Percentiles rank a stretch among this genome's conserved stretches.
phyloP scores from a whole-genome alignment of 2,113 vertebrate species.

The Rissa tridactyla region DNA sequence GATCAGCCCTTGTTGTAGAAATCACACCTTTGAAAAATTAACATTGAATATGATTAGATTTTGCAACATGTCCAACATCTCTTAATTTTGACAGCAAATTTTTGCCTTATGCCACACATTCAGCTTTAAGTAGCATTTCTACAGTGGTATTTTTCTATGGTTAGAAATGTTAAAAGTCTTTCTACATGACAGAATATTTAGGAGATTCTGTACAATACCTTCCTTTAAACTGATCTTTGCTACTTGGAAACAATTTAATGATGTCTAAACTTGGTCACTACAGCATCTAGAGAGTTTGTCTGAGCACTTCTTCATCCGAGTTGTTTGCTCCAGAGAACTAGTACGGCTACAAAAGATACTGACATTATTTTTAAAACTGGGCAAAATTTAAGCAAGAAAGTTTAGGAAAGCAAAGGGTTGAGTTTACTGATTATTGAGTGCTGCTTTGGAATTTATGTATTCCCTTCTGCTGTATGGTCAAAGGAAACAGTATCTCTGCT shows the following conservation, averaged over 20 bases:
- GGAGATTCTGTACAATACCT: neutral
- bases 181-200: neutral
- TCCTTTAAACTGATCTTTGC: neutral
- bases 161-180: neutral
- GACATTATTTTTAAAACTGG: neutral
- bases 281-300: neutral
- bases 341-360: neutral
- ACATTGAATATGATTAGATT: neutral
- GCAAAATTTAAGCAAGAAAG: neutral
- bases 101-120: neutral
- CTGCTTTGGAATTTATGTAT: neutral
- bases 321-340: neutral
- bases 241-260: neutral
- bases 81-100: neutral
- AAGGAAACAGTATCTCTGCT: neutral
- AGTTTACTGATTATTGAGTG: neutral
- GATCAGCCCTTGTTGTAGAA: conserved; percentile 64
- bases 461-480: neutral
- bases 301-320: neutral
- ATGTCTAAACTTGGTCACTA: neutral
- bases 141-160: neutral
- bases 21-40: conserved; percentile 75
- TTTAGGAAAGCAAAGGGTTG: neutral
- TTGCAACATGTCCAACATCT: neutral
- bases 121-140: neutral